phyloP scores from a whole-genome alignment of 2,113 vertebrate genomes.

The cattle (Bos taurus) region ARS-UCD2.0 NC_037331.1:51188501-51189000 shows the following conservation, averaged over 20 bases:
- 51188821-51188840: not conserved
- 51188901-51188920: not conserved
- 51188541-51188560: not conserved
- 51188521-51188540: fast-evolving
- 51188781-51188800: not conserved
- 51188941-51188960: not conserved
- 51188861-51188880: not conserved
- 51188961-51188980: not conserved
- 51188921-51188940: not conserved
- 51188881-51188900: not conserved
- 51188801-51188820: not conserved
- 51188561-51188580: not conserved
- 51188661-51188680: not conserved
- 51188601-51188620: not conserved
- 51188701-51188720: not conserved
- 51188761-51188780: not conserved
- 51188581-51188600: not conserved
- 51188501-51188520: not conserved
- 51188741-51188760: not conserved
- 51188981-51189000: not conserved
- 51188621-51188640: not conserved
- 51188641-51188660: not conserved
- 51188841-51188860: not conserved
- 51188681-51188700: not conserved
- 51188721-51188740: not conserved